phyloP scores from a whole-genome alignment of 2,888 invertebrate species.

The Zootermopsis nevadensis region DNA sequence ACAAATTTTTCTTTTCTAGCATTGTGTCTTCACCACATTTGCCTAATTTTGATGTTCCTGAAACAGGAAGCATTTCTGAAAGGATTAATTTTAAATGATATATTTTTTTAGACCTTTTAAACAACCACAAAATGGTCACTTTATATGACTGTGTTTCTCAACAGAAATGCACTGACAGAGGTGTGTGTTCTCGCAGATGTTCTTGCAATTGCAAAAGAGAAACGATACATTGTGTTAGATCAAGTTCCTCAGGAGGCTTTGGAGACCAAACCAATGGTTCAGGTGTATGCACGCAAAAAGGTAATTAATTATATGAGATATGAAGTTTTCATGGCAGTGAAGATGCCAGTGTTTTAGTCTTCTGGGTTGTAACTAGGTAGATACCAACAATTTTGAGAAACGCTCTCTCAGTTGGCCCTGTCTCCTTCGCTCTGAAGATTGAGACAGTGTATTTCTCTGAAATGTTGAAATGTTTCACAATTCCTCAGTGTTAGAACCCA shows the following conservation, averaged over 20 bases:
- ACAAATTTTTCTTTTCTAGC: no score
- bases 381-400: no score
- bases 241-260: constrained; percentile 79
- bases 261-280: constrained; percentile 88
- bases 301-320: constrained; percentile 60
- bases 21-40: no score
- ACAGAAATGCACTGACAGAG: constrained; percentile 87
- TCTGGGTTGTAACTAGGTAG: no score
- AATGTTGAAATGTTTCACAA: no score
- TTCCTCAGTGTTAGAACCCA: no score
- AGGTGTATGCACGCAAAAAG: constrained; percentile 93
- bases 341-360: background rate
- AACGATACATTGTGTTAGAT: constrained; percentile 93
- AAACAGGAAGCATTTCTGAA: no score
- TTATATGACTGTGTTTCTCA: constrained; percentile 20
- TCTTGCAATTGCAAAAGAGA: constrained; percentile 90
- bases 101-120: background rate
- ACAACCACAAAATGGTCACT: no score
- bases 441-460: no score
- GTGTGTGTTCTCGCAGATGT: constrained; percentile 94
- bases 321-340: background rate
- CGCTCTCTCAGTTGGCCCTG: no score
- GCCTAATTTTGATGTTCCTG: no score
- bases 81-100: background rate
- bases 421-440: no score